A percentile compares a stretch with the other conserved stretches of the same genome.
phyloP scores from a whole-genome alignment of 2,113 vertebrate genomes.

The Malurus alboscapulatus region DNA sequence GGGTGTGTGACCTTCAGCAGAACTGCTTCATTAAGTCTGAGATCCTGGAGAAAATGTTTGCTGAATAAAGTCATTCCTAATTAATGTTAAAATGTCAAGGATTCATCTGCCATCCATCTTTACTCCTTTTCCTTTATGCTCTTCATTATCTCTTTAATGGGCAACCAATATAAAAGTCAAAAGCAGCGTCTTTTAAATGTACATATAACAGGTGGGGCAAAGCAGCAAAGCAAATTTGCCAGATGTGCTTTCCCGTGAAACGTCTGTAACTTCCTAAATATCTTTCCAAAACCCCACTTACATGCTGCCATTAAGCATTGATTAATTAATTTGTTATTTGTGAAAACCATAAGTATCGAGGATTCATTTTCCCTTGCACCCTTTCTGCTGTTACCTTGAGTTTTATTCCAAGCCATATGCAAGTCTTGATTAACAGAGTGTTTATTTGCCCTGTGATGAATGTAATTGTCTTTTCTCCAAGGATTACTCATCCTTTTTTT shows the following conservation, averaged over 20 bases:
- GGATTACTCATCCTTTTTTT: background rate
- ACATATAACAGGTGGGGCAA: background rate
- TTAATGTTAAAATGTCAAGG: conserved; percentile 51
- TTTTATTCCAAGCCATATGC: background rate
- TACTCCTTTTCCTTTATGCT: background rate
- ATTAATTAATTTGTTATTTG: background rate
- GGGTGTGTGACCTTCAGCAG: conserved; percentile 10
- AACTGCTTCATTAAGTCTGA: conserved; percentile 55
- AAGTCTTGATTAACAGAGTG: background rate
- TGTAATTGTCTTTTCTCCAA: background rate
- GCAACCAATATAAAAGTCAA: conserved; percentile 1
- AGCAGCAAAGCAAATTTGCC: background rate
- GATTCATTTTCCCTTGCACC: background rate
- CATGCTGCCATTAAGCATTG: background rate
- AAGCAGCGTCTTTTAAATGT: background rate
- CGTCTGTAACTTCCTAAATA: background rate
- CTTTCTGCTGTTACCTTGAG: background rate
- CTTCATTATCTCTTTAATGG: conserved; percentile 38
- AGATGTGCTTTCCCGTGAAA: background rate
- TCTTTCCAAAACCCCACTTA: background rate
- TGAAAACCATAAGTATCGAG: fast-evolving
- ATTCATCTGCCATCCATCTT: conserved; percentile 12
- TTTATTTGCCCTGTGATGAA: background rate
- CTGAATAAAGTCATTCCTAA: conserved; percentile 43
- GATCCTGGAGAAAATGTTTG: conserved; percentile 53